Evolutionary conservation across 1,140 invertebrate genomes (phyloP), one percentile per base, ranked within the genome.

Genomic region (Phocides pigmalion): DNA sequence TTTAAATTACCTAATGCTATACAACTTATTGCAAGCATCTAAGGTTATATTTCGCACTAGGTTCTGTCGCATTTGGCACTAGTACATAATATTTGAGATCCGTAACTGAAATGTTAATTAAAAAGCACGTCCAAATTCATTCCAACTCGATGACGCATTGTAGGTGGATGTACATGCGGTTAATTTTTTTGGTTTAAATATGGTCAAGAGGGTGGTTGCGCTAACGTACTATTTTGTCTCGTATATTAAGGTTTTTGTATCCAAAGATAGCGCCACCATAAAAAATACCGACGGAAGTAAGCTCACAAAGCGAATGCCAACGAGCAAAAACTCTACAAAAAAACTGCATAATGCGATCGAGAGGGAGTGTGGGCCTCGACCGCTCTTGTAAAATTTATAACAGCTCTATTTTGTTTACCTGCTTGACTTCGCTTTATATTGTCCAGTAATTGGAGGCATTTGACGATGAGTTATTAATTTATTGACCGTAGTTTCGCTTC

Each of bases 391-490:
- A 89, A 88, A 90, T 90, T 89, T 89, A 89, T 81, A 89, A 90
- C 88, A 87, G 79, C 88, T 89, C 85, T 89, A 89, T 89, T 88
- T 81, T 88, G 84, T 87, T 87, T 90, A 90, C 88, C 88, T 90
- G 88, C 84, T 79, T 87, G 72, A 84, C 81, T 87, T 70, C 66
- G 72, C 74, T 84, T 85, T 83, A 82, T 84, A 86, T 85, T 90
- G 81, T 89, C 65, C 79, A 59, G 79, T 91, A 89, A 91, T 90
- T 91, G 87, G 79, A 82, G 81, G 84, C 72, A 84, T 78, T 88
- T 86, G 80, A 84, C 88, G 83, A 87, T 86, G 88, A 89, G 74
- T 90, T 88, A 90, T 90, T 89, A 89, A 89, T 90, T 90, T 90
- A 90, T 89, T 87, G 87, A 77, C 73, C 76, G 65, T 79, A 84